A percentile compares a stretch with the other conserved stretches of the same genome.
Evolutionary conservation across 2,888 invertebrate genomes (phyloP).

Genomic region (Sesamia inferens): DNA sequence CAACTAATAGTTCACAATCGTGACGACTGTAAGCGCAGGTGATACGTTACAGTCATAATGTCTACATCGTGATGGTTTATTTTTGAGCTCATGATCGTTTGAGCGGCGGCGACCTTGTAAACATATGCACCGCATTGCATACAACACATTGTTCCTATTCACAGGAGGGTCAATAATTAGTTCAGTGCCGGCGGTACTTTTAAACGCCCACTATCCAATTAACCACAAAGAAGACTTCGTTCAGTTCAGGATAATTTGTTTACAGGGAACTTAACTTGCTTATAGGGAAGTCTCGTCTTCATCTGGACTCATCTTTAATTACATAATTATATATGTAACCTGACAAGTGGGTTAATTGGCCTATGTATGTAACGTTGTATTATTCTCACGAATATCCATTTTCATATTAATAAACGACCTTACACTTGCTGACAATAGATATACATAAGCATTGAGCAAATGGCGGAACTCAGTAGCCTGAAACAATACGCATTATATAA

Average conservation of each 20-base stretch:
- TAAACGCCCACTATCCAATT: constrained; percentile 77
- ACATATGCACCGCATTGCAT: constrained; percentile 74
- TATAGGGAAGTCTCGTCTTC: constrained; percentile 35
- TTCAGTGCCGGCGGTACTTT: constrained; percentile 70
- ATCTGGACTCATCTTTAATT: constrained; percentile 46
- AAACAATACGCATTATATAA: constrained; percentile 69
- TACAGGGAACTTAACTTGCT: too few species aligned
- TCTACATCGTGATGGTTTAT: constrained; percentile 72
- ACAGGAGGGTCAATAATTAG: constrained; percentile 77
- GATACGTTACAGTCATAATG: constrained; percentile 64
- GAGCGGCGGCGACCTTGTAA: constrained; percentile 73
- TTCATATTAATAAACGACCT: constrained; percentile 61
- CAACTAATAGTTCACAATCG: constrained; percentile 62
- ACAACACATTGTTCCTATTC: constrained; percentile 67
- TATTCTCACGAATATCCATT: constrained; percentile 55
- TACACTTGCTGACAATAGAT: constrained; percentile 71
- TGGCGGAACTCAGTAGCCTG: constrained; percentile 66
- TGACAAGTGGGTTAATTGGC: constrained; percentile 56
- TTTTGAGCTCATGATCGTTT: constrained; percentile 71
- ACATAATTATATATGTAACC: constrained; percentile 24
- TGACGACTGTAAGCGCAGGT: constrained; percentile 62
- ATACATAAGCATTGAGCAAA: constrained; percentile 68
- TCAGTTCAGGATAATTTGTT: constrained; percentile 53
- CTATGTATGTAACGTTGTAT: constrained; percentile 39
- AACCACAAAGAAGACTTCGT: constrained; percentile 63